These are phyloP conservation scores for Chroicocephalus ridibundus DNA, from an alignment of 2,113 vertebrate genomes.

Conservation along the genomic window DNA sequence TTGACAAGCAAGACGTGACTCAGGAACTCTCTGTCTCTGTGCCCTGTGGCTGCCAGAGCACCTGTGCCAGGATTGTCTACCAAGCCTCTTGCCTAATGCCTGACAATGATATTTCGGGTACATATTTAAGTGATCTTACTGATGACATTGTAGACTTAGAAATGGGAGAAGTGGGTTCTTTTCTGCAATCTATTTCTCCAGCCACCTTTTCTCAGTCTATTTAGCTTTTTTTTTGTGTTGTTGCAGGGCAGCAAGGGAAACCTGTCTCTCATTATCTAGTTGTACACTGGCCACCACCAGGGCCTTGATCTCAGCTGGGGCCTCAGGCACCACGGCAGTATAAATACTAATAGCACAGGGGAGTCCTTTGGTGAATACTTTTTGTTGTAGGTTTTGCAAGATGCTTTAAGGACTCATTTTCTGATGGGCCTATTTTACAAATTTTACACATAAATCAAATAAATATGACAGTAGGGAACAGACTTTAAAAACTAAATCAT, in stretches of 20 bases:
- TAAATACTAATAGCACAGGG: slow-evolving; percentile 51
- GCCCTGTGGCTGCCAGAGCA: neutral
- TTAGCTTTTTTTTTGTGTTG: neutral
- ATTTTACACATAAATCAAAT: slow-evolving; percentile 46
- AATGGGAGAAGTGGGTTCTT: slow-evolving; percentile 3
- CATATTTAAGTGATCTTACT: neutral
- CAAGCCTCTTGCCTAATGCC: neutral
- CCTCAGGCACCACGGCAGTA: slow-evolving; percentile 46
- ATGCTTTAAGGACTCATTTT: slow-evolving; percentile 37
- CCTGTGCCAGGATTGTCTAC: neutral
- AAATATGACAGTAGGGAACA: slow-evolving; percentile 18
- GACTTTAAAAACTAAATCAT: neutral
- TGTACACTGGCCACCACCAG: slow-evolving; percentile 39
- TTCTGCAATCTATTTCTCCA: slow-evolving; percentile 24
- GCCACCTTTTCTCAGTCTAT: slow-evolving; percentile 30
- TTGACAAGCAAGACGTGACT: neutral
- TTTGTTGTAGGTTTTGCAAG: slow-evolving; percentile 26
- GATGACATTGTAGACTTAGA: neutral
- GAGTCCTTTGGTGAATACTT: slow-evolving; percentile 15
- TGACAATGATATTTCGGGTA: neutral
- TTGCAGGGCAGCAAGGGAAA: slow-evolving; percentile 43
- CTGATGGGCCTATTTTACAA: slow-evolving; percentile 31
- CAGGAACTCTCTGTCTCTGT: neutral
- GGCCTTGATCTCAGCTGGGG: slow-evolving; percentile 60
- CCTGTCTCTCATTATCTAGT: slow-evolving; percentile 68